Evolutionary conservation across 2,888 invertebrate genomes (phyloP).

Genomic region (Euplagia quadripunctaria): DNA sequence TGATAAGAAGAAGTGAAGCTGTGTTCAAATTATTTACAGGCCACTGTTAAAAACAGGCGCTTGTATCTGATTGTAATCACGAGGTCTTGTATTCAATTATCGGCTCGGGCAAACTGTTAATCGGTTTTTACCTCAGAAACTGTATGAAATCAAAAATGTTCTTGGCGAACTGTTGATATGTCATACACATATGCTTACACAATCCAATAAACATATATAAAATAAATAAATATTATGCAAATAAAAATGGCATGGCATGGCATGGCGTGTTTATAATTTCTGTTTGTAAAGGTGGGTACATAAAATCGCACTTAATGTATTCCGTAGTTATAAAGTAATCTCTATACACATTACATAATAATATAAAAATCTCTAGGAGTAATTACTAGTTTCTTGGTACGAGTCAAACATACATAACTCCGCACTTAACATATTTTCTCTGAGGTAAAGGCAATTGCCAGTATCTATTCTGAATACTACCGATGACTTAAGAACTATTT

Average conservation of each 20-base stretch:
- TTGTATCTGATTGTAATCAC: background rate
- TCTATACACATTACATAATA: constrained; percentile 13
- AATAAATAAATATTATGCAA: too few relatives aligned
- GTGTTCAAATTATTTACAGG: background rate
- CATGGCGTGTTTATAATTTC: background rate
- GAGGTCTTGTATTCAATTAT: background rate
- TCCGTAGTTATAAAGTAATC: constrained; percentile 5
- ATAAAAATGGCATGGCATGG: too few relatives aligned
- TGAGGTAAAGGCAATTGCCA: constrained; percentile 1
- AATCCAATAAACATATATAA: background rate
- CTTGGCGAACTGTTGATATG: too few relatives aligned
- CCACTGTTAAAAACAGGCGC: background rate
- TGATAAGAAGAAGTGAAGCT: background rate
- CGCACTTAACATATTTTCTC: background rate
- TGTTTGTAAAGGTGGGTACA: constrained; percentile 9
- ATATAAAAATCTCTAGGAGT: constrained; percentile 1
- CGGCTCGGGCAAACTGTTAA: too few relatives aligned
- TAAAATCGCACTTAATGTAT: constrained; percentile 4
- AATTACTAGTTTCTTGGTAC: too few relatives aligned
- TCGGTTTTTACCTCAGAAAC: too few relatives aligned
- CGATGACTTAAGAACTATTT: too few relatives aligned
- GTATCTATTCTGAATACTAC: background rate
- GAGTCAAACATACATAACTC: constrained; percentile 14
- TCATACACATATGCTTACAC: background rate
- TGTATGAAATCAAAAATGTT: too few relatives aligned